Conservation (phyloP, 1,140 invertebrate genomes). For the Diuraphis noxia region DNA sequence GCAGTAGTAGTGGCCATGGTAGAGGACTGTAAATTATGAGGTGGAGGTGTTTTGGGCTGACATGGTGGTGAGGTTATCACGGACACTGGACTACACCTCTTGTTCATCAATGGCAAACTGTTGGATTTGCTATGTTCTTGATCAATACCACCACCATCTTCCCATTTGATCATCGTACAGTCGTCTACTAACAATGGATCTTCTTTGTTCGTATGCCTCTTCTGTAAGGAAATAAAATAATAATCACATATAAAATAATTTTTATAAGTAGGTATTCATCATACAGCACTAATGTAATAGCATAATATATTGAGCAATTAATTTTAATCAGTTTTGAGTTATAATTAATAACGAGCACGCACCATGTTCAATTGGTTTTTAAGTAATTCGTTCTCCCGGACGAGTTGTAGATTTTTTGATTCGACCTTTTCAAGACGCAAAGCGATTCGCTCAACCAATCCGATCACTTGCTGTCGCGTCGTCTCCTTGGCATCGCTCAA, state of each 20-base stretch:
- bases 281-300: not conserved
- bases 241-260: not conserved
- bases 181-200: not conserved
- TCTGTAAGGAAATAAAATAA: conserved; percentile 23
- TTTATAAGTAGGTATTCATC: not conserved
- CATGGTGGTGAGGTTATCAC: conserved; percentile 58
- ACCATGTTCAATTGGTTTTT: conserved; percentile 41
- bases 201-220: conserved; percentile 52
- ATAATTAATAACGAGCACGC: too few relatives aligned
- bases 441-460: conserved; percentile 58
- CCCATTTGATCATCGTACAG: conserved; percentile 24
- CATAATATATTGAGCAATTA: not conserved
- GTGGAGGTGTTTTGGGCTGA: not conserved
- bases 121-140: not conserved
- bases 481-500: conserved; percentile 59
- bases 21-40: not conserved
- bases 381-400: conserved; percentile 38
- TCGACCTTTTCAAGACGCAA: conserved; percentile 55
- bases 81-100: conserved; percentile 58
- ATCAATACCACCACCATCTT: not conserved
- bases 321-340: not conserved
- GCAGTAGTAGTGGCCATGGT: not conserved
- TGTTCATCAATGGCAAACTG: conserved; percentile 26
- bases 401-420: conserved; percentile 30
- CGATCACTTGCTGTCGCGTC: conserved; percentile 58